phyloP scores from a whole-genome alignment of 2,888 invertebrate genomes.

The Capitulum mitella region DNA sequence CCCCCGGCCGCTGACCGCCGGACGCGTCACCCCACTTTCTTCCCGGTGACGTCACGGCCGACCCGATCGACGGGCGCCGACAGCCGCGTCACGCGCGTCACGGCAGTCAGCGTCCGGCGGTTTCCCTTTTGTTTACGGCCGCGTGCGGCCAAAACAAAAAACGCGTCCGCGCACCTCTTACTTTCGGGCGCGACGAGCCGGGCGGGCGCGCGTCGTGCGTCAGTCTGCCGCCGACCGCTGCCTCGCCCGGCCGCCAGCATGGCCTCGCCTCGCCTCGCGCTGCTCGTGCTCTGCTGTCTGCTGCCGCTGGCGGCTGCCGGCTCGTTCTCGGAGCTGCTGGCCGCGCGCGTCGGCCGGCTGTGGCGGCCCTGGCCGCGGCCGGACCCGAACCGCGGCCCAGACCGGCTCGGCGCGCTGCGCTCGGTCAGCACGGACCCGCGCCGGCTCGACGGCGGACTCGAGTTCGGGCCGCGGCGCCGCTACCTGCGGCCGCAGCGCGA shows the following conservation, averaged over 20 bases:
- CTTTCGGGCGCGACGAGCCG: slow-evolving; percentile 5
- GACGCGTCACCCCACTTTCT: background rate
- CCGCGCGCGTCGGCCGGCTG: background rate
- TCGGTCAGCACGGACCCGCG: background rate
- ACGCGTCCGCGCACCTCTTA: background rate
- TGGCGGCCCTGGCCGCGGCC: background rate
- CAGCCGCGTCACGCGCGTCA: background rate
- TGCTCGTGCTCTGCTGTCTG: background rate
- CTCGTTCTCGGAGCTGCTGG: background rate
- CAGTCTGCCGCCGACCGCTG: background rate
- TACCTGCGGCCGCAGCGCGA: background rate
- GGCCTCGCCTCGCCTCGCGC: background rate
- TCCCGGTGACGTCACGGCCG: background rate
- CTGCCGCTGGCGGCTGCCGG: background rate
- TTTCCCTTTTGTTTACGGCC: background rate
- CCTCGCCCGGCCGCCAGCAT: background rate
- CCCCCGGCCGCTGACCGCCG: too few relatives aligned
- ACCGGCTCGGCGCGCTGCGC: background rate
- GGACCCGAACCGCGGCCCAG: background rate
- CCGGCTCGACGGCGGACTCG: background rate
- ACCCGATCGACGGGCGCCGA: background rate
- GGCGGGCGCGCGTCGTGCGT: background rate
- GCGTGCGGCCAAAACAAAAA: background rate
- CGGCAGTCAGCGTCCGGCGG: background rate
- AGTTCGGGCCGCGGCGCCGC: background rate